phyloP scores from a whole-genome alignment of 2,888 invertebrate species.

The Drosophila neonasuta region DNA sequence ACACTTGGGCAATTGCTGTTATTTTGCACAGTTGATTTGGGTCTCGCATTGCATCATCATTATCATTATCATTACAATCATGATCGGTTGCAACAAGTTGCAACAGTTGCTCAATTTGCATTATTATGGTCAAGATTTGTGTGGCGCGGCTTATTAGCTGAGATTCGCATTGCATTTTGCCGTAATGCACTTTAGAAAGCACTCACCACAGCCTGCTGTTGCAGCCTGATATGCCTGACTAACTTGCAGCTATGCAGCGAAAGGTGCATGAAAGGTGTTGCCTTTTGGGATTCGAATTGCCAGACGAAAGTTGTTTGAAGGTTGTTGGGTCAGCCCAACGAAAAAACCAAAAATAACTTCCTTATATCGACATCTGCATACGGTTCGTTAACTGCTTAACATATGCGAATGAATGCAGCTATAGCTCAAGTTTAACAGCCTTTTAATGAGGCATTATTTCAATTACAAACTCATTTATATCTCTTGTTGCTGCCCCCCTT shows the following conservation, averaged over 20 bases:
- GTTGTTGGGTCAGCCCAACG: slow-evolving; percentile 58
- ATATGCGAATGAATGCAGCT: neutral
- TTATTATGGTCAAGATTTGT: slow-evolving; percentile 65
- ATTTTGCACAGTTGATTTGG: slow-evolving; percentile 54
- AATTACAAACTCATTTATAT: slow-evolving; percentile 44
- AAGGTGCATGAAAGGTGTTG: slow-evolving; percentile 74
- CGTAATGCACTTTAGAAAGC: slow-evolving; percentile 63
- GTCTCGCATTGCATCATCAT: slow-evolving; percentile 55
- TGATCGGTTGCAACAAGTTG: slow-evolving; percentile 29
- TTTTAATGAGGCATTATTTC: slow-evolving; percentile 42
- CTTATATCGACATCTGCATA: slow-evolving; percentile 25
- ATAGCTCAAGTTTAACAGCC: slow-evolving; percentile 14
- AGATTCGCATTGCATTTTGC: slow-evolving; percentile 42
- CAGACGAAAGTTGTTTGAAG: slow-evolving; percentile 72
- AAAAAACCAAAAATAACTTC: slow-evolving; percentile 20
- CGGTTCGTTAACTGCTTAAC: neutral
- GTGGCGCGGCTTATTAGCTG: slow-evolving; percentile 60
- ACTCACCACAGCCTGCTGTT: slow-evolving; percentile 16
- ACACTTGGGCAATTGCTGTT: slow-evolving; percentile 40
- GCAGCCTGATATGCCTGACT: slow-evolving; percentile 67
- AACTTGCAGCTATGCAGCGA: slow-evolving; percentile 68
- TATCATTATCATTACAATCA: slow-evolving; percentile 13
- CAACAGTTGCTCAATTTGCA: slow-evolving; percentile 69
- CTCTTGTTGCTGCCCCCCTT: slow-evolving; percentile 1
- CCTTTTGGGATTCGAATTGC: slow-evolving; percentile 48